phyloP scores from a whole-genome alignment of 2,888 invertebrate species.

The Orchesella flavescens region DNA sequence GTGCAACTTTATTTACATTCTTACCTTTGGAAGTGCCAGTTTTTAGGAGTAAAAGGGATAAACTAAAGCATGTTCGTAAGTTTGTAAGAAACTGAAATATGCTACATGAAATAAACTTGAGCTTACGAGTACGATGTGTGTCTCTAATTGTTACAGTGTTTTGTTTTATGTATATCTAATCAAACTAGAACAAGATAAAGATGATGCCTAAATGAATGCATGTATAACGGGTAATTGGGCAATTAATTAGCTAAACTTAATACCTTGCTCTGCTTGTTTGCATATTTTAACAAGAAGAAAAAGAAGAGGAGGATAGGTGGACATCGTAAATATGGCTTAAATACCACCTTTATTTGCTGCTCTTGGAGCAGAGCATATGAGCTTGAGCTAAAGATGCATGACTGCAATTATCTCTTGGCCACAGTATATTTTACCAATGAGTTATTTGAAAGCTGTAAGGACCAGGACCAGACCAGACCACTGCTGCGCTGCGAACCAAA shows the following conservation, averaged over 20 bases:
- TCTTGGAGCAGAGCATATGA: background rate
- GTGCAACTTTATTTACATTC: constrained; percentile 41
- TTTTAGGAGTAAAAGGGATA: background rate
- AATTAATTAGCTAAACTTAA: constrained; percentile 54
- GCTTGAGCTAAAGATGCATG: background rate
- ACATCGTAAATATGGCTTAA: constrained; percentile 46
- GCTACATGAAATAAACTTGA: too few relatives aligned
- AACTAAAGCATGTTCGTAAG: background rate
- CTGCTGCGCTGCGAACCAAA: background rate
- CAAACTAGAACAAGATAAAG: constrained; percentile 49
- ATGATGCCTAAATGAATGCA: constrained; percentile 28
- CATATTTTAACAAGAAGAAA: constrained; percentile 42
- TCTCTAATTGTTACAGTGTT: constrained; percentile 37
- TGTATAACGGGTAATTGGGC: constrained; percentile 54
- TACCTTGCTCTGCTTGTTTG: constrained; percentile 54
- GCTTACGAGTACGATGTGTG: too few relatives aligned
- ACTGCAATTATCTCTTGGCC: constrained; percentile 43
- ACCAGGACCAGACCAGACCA: too few relatives aligned
- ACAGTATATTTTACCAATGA: constrained; percentile 41
- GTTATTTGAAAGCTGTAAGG: constrained; percentile 22
- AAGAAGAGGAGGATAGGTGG: background rate
- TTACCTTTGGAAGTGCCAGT: background rate
- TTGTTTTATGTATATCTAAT: constrained; percentile 32
- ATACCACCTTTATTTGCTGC: constrained; percentile 38
- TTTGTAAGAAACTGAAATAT: background rate